Percentiles rank a stretch among this genome's conserved stretches.
Evolutionary conservation across 35 echinoderm and acorn worm genomes (phyloP).

Genomic region (Patiria miniata): DNA sequence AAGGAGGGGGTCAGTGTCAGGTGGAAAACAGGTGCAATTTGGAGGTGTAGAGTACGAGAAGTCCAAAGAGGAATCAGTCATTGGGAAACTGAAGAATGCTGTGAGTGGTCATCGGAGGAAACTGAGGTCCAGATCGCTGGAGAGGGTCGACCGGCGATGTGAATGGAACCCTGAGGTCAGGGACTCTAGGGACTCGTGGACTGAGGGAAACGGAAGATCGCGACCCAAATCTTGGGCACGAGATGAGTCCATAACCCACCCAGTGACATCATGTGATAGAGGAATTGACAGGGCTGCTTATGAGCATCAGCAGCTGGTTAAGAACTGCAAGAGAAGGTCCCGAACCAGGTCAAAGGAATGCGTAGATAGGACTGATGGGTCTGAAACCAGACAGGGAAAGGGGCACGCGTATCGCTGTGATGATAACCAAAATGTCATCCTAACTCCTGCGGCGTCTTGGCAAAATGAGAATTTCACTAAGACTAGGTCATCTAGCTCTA

Average conservation of each 20-base stretch:
- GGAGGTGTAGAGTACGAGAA: background rate
- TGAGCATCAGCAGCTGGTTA: background rate
- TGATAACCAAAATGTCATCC: background rate
- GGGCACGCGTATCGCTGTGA: background rate
- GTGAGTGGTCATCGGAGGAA: background rate
- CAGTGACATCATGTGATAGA: no score
- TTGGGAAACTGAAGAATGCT: background rate
- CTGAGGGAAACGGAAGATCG: no score
- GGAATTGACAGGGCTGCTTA: no score
- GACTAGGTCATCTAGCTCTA: background rate
- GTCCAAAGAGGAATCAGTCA: conserved; percentile 5
- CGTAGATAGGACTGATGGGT: background rate
- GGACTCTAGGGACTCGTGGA: background rate
- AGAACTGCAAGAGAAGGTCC: background rate
- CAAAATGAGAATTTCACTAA: background rate
- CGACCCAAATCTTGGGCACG: no score
- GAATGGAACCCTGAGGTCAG: background rate
- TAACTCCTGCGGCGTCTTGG: background rate
- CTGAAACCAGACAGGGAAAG: background rate
- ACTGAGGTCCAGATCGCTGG: background rate
- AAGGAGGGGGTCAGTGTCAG: background rate
- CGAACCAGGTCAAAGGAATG: background rate
- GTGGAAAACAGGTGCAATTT: conserved; percentile 12
- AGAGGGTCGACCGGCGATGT: background rate
- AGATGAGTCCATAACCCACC: no score